phyloP scores from a whole-genome alignment of 1,140 invertebrate genomes.

The Hycleus phaleratus region DNA sequence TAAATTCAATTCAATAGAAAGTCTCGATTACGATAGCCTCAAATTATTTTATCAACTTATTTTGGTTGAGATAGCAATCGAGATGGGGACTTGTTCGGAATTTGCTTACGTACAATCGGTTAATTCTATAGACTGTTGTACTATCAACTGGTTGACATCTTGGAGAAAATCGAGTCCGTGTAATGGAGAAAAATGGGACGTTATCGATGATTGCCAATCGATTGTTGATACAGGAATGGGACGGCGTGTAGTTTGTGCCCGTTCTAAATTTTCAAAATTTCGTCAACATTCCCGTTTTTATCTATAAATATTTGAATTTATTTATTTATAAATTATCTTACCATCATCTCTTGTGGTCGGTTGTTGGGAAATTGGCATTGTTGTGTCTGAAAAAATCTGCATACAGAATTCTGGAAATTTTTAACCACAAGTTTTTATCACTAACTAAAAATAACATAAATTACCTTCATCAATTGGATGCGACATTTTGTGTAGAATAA shows the following conservation, averaged over 20 bases:
- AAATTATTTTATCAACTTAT: no score
- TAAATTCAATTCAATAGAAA: no score
- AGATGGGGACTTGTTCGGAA: background rate
- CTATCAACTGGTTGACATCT: slow-evolving; percentile 45
- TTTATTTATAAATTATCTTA: background rate
- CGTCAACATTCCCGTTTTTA: background rate
- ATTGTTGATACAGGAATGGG: slow-evolving; percentile 46
- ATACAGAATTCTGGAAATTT: no score
- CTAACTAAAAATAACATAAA: no score
- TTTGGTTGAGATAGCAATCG: background rate
- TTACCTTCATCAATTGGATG: no score
- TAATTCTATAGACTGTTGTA: slow-evolving; percentile 52
- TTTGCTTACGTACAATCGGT: slow-evolving; percentile 44
- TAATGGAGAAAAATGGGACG: slow-evolving; percentile 46
- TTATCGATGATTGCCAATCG: slow-evolving; percentile 43
- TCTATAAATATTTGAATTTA: background rate
- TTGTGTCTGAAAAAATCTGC: no score
- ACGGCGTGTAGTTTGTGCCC: slow-evolving; percentile 24
- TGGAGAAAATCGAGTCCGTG: slow-evolving; percentile 51
- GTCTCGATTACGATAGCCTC: no score
- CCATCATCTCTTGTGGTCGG: no score
- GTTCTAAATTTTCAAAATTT: background rate
- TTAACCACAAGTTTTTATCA: no score
- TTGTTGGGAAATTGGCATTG: no score
- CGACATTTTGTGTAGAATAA: no score